Base-by-base conservation (phyloP, 2,888 invertebrate species). In the Dolomedes plantarius region DNA sequence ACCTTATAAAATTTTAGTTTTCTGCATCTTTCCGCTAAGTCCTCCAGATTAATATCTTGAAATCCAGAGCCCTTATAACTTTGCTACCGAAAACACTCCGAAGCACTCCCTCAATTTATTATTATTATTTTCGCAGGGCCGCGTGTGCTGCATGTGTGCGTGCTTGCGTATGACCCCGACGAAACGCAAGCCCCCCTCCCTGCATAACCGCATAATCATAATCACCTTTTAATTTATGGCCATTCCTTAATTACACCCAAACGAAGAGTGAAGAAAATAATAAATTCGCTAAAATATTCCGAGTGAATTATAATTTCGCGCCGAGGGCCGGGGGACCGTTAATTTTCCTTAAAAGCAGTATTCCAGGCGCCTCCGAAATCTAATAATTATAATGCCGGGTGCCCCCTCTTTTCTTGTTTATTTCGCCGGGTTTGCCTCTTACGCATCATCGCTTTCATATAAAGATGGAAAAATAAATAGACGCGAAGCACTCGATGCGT, bases 331-430 rank as follows among this genome's bases (percentile, higher is more conserved):
- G 41, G 74, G 85, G 69, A 85, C 85, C 85, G 85, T 85, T 85
- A 85, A 85, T 85, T 85, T 85, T 85, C 85, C 85, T 85, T 85
- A 85, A 85, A 85, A 78, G 85, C 85, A 85, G 78, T 79, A 79
- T 79, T 78, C 78, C 69, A 68, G 78, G 69, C 85, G 78, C 78
- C 85, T 50, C 50, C 78, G 85, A 85, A 85, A 85, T 85, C 85
- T 85, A 85, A 85, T 85, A 85, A 85, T 85, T 85, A 85, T 85
- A 85, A 85, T 85, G 85, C 85, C 68, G 85, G 83, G 72, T 41
- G 67, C 65, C 64, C 41, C 27, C 73, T 67, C 68, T 62, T 73
- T 73, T 77, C 73, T 77, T 83, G 65, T 77, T 77, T 77, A 50
- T 71, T 81, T 39, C 50, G 64, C 62, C 41, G 72, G 31, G 72